Conservation (phyloP, 2,797 vertebrate genomes). For the Vultur gryphus region DNA sequence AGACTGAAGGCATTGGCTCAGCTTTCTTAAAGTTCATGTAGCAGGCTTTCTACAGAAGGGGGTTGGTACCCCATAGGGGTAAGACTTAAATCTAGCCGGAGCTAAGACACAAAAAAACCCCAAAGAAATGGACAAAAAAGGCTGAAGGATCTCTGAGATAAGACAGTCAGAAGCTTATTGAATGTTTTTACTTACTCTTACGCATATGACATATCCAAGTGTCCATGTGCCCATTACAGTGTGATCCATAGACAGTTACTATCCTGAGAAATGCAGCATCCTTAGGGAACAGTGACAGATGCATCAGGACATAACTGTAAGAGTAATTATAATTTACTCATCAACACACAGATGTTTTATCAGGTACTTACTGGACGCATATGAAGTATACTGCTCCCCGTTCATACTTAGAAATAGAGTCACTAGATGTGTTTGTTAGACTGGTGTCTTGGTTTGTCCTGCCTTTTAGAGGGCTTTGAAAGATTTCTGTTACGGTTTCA, state of each 20-base stretch:
- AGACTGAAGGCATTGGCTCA: neutral
- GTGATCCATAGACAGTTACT: neutral
- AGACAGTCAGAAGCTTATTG: neutral
- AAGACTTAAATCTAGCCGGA: neutral
- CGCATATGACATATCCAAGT: neutral
- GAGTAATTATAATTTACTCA: neutral
- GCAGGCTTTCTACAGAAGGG: neutral
- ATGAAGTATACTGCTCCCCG: neutral
- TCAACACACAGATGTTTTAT: neutral
- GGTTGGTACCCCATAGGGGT: too few species aligned
- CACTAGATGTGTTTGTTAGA: neutral
- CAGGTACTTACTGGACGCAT: neutral
- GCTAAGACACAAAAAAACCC: rapidly evolving
- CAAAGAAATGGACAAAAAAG: neutral
- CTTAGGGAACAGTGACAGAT: neutral
- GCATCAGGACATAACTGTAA: neutral
- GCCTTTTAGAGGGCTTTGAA: neutral
- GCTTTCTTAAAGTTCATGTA: neutral
- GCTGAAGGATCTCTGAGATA: neutral
- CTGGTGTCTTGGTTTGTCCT: neutral
- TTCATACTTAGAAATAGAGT: neutral
- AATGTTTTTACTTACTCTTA: neutral
- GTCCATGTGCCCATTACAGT: rapidly evolving
- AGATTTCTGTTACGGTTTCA: neutral
- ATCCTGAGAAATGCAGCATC: neutral